Percentiles rank a stretch among this genome's conserved stretches.
Conservation (phyloP, 1,140 invertebrate genomes). For the Pseudobourletiella spinata region DNA sequence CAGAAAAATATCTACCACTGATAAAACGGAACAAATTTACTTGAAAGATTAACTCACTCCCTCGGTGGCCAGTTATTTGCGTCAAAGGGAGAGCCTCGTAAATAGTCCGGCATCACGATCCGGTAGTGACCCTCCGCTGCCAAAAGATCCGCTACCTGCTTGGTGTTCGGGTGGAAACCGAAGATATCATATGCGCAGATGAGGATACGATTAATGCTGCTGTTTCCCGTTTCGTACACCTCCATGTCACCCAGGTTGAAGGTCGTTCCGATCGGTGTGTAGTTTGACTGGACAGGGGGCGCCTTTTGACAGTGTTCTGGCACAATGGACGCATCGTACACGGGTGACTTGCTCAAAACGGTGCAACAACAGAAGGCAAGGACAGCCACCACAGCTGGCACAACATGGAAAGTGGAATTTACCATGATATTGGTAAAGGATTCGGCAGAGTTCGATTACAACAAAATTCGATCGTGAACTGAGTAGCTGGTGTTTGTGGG, state of each 20-base stretch:
- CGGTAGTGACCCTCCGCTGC: conserved; percentile 22
- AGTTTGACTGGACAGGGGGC: conserved; percentile 15
- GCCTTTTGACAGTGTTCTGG: conserved; percentile 13
- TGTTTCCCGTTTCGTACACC: conserved; percentile 25
- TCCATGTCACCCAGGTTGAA: conserved; percentile 12
- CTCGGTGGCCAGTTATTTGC: conserved; percentile 6
- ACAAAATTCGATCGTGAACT: no score
- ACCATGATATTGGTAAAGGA: no score
- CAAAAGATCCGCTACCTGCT: conserved; percentile 22
- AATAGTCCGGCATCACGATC: conserved; percentile 30
- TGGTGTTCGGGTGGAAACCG: conserved; percentile 16
- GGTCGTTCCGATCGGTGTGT: conserved; percentile 12
- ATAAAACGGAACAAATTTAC: no score
- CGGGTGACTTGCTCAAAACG: neutral
- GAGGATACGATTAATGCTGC: neutral
- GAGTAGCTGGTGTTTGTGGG: no score
- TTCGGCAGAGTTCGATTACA: no score
- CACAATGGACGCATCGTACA: neutral
- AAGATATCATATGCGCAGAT: conserved; percentile 31
- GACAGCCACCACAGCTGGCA: neutral
- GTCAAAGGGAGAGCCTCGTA: conserved; percentile 4
- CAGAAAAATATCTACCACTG: no score
- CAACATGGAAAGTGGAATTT: no score
- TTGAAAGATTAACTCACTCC: conserved; percentile 10
- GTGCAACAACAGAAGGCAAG: neutral